Percentiles rank a stretch among this genome's conserved stretches.
Conservation (phyloP, 2,113 vertebrate genomes). For the Anguilla japonica region DNA sequence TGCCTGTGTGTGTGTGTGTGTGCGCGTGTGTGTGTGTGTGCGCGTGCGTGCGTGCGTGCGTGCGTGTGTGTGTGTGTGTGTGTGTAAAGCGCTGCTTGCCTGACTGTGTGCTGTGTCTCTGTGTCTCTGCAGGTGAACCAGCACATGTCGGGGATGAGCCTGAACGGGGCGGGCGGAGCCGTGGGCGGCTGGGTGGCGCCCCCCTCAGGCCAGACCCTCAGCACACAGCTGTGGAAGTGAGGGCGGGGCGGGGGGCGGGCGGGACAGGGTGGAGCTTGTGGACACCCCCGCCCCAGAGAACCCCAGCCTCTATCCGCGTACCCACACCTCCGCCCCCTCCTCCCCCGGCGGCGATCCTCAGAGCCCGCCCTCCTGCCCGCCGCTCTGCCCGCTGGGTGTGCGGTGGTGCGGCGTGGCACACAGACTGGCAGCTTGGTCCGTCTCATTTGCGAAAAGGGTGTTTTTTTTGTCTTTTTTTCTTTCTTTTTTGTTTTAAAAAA, state of each 20-base stretch:
- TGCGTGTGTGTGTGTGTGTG: not conserved
- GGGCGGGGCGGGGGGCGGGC: constrained; percentile 21
- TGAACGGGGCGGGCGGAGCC: constrained; percentile 62
- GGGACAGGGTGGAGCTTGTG: constrained; percentile 56
- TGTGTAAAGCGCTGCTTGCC: not conserved
- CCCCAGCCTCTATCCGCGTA: constrained; percentile 70
- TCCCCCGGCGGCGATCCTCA: constrained; percentile 69
- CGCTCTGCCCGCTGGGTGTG: constrained; percentile 69
- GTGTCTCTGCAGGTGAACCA: constrained; percentile 81
- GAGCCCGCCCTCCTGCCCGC: constrained; percentile 53
- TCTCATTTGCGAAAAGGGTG: constrained; percentile 45
- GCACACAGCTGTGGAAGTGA: constrained; percentile 98
- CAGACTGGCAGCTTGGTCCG: constrained; percentile 71
- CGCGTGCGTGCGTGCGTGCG: no score
- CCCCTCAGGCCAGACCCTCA: constrained; percentile 91
- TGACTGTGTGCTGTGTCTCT: not conserved
- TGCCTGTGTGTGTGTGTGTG: not conserved
- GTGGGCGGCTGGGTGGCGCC: constrained; percentile 77
- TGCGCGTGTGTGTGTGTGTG: not conserved
- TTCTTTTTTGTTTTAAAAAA: constrained; percentile 49
- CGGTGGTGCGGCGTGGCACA: constrained; percentile 66
- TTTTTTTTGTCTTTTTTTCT: constrained; percentile 36
- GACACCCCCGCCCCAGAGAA: constrained; percentile 52
- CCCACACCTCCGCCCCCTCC: constrained; percentile 54
- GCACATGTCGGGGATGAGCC: constrained; percentile 87